phyloP scores from a whole-genome alignment of 2,888 invertebrate genomes.

The Uloborus plumipes region DNA sequence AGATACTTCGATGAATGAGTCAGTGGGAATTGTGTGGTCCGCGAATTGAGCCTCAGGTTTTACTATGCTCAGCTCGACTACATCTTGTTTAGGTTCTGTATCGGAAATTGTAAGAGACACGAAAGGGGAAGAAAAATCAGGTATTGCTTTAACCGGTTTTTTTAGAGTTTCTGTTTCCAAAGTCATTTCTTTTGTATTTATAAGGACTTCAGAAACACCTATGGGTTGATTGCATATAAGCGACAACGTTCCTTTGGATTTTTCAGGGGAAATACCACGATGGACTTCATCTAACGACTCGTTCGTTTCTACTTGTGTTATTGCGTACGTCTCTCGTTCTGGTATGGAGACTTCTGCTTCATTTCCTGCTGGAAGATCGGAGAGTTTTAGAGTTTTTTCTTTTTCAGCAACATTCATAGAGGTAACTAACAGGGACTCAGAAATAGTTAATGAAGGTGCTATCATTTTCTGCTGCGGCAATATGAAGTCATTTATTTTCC shows the following conservation, averaged over 20 bases:
- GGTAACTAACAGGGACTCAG: conserved; percentile 42
- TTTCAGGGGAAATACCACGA: conserved; percentile 1
- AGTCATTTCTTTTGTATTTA: conserved; percentile 19
- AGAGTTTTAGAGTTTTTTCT: conserved; percentile 25
- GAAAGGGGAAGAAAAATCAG: conserved; percentile 18
- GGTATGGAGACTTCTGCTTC: conserved; percentile 40
- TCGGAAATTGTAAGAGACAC: conserved; percentile 39
- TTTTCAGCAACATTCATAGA: conserved; percentile 37
- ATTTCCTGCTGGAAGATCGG: conserved; percentile 3
- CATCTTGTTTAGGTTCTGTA: conserved; percentile 30
- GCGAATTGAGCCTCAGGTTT: conserved; percentile 16
- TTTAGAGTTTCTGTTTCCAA: conserved; percentile 25
- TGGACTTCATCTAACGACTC: conserved; percentile 12
- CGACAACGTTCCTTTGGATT: conserved; percentile 25
- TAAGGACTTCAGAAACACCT: conserved; percentile 30
- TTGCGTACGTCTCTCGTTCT: conserved; percentile 30
- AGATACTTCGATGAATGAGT: conserved; percentile 39
- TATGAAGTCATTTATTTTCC: conserved; percentile 68
- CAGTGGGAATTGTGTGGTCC: conserved; percentile 11
- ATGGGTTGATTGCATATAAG: conserved; percentile 55
- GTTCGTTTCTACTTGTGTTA: conserved; percentile 16
- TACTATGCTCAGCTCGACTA: conserved; percentile 1
- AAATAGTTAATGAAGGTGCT: conserved; percentile 7
- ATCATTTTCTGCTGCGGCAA: conserved; percentile 31
- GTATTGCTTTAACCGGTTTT: conserved; percentile 40